These are phyloP conservation scores for Sarcophaga rosellei DNA, from an alignment of 2,888 invertebrate genomes.

Conservation along the genomic window DNA sequence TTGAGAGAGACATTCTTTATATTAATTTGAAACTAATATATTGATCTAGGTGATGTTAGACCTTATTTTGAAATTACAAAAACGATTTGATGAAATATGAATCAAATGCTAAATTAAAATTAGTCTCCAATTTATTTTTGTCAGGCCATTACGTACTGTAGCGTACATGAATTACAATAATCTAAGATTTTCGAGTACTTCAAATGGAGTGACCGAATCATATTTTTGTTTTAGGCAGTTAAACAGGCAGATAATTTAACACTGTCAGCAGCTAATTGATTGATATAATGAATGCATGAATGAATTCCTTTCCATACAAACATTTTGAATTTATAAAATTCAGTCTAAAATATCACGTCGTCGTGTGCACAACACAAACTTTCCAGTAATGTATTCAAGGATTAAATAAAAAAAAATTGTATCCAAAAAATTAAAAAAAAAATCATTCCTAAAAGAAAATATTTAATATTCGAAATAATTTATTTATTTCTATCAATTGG, in stretches of 20 bases:
- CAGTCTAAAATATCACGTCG: constrained; percentile 11
- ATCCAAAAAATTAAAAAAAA: not conserved
- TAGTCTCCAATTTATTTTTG: too few relatives aligned
- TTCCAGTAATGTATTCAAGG: not conserved
- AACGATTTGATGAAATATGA: too few relatives aligned
- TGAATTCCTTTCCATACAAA: not conserved
- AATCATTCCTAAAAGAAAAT: too few relatives aligned
- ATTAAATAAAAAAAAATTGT: not conserved
- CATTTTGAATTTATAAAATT: constrained; percentile 6
- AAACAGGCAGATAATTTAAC: not conserved
- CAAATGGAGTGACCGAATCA: not conserved
- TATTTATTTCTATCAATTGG: too few relatives aligned
- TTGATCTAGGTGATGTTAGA: too few relatives aligned
- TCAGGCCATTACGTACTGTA: not conserved
- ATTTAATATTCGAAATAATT: not conserved
- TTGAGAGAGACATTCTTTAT: too few relatives aligned
- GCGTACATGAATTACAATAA: constrained; percentile 6
- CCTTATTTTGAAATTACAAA: too few relatives aligned
- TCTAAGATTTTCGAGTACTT: constrained; percentile 11
- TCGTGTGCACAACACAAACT: not conserved
- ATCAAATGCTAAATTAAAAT: too few relatives aligned
- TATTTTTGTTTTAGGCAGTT: not conserved
- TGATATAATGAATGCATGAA: not conserved
- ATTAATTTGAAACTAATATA: too few relatives aligned
- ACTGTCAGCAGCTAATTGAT: not conserved